Percentiles rank a stretch among this genome's conserved stretches.
These are phyloP conservation scores for Sinelater perroti DNA, from an alignment of 2,888 invertebrate genomes.

Conservation along the genomic window DNA sequence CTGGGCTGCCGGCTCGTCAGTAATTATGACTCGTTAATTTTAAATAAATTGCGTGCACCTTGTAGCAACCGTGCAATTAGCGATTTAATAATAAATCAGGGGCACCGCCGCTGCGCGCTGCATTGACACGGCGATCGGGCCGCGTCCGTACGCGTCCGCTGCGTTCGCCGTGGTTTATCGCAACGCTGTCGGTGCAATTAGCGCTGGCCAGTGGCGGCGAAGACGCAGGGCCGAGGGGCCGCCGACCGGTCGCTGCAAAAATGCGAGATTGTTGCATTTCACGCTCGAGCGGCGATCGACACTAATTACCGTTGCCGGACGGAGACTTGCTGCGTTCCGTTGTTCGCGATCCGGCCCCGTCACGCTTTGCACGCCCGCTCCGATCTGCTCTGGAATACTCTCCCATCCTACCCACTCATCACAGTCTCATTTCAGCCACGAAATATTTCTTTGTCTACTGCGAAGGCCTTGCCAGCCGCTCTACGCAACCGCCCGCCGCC, in stretches of 20 bases:
- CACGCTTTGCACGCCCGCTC: slow-evolving; percentile 42
- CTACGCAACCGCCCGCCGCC: slow-evolving; percentile 10
- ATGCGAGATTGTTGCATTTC: slow-evolving; percentile 58
- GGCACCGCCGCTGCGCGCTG: not conserved
- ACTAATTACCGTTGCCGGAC: slow-evolving; percentile 54
- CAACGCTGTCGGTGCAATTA: slow-evolving; percentile 6
- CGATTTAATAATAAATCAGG: slow-evolving; percentile 8
- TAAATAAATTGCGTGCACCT: not conserved
- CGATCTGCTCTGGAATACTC: slow-evolving; percentile 28
- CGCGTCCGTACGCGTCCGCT: too few species aligned
- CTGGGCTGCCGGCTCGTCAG: too few species aligned
- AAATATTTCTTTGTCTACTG: slow-evolving; percentile 28
- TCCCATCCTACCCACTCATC: slow-evolving; percentile 19
- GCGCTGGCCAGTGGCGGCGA: slow-evolving; percentile 11
- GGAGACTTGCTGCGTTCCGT: slow-evolving; percentile 35
- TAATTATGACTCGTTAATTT: not conserved
- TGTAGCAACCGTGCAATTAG: not conserved
- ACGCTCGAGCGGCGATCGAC: slow-evolving; percentile 58
- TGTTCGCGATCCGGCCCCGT: slow-evolving; percentile 35
- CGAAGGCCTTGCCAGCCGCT: slow-evolving; percentile 16
- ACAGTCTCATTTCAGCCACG: slow-evolving; percentile 21
- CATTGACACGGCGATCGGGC: too few species aligned
- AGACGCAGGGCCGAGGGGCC: not conserved
- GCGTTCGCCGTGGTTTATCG: slow-evolving; percentile 1
- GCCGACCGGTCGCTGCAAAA: slow-evolving; percentile 41